phyloP scores from a whole-genome alignment of 2,888 invertebrate genomes.

The Doris montereyensis region DNA sequence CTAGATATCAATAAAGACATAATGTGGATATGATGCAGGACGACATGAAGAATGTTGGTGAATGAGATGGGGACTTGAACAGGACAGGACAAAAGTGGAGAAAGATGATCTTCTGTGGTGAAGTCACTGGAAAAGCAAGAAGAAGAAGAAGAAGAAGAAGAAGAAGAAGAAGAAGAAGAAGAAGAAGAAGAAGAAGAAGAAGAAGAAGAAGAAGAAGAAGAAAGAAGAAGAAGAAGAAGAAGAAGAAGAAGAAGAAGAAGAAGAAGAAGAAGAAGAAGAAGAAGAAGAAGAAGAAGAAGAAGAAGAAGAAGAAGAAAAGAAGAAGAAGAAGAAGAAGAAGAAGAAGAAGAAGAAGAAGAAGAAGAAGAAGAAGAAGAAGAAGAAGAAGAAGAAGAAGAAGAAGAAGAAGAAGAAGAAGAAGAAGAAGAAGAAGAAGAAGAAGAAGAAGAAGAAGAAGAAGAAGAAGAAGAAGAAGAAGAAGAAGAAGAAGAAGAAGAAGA shows the following conservation, averaged over 20 bases:
- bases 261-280: background rate
- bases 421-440: background rate
- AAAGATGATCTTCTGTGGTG: too few relatives aligned
- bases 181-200: background rate
- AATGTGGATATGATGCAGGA: too few relatives aligned
- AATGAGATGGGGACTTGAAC: too few relatives aligned
- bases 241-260: background rate
- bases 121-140: background rate
- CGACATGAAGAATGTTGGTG: too few relatives aligned
- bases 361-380: conserved; percentile 28
- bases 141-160: background rate
- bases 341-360: conserved; percentile 35
- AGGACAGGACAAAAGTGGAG: too few relatives aligned
- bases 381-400: background rate
- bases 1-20: too few relatives aligned
- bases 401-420: background rate
- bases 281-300: background rate
- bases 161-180: conserved; percentile 15
- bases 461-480: conserved; percentile 16
- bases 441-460: background rate
- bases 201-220: background rate
- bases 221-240: background rate
- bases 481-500: background rate
- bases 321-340: background rate
- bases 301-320: background rate